These are phyloP conservation scores for Mycteria americana DNA, from an alignment of 2,797 vertebrate genomes.

Conservation along the genomic window DNA sequence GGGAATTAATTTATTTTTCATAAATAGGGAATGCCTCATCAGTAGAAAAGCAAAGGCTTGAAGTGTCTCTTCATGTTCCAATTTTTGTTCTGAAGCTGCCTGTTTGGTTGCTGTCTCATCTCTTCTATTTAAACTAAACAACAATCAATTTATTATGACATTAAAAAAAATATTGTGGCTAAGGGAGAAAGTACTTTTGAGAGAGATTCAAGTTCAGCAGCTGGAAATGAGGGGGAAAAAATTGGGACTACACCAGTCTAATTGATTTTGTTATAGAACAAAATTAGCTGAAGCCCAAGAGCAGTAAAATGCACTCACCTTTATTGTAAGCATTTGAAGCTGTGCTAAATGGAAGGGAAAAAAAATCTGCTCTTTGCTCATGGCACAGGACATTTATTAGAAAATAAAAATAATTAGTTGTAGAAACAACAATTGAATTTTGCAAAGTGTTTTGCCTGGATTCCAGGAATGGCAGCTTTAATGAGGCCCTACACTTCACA, in stretches of 20 bases:
- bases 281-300: conserved; percentile 79
- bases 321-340: conserved; percentile 68
- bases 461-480: conserved; percentile 67
- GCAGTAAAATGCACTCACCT: conserved; percentile 80
- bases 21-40: conserved; percentile 51
- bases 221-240: conserved; percentile 55
- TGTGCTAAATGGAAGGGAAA: conserved; percentile 62
- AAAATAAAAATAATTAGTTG: conserved; percentile 82
- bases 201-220: conserved; percentile 73
- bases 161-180: conserved; percentile 70
- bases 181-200: conserved; percentile 68
- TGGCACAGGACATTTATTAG: conserved; percentile 54
- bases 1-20: conserved; percentile 62
- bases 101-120: conserved; percentile 40
- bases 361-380: conserved; percentile 58
- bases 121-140: conserved; percentile 68
- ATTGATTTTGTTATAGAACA: conserved; percentile 76
- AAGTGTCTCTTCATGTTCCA: conserved; percentile 70
- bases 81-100: conserved; percentile 71
- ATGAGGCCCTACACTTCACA: conserved; percentile 81
- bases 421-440: conserved; percentile 74
- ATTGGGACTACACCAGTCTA: conserved; percentile 71
- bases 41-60: conserved; percentile 51
- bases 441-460: conserved; percentile 76
- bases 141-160: conserved; percentile 70